Conservation (phyloP, 1,140 invertebrate genomes). For the Cydia fagiglandana region DNA sequence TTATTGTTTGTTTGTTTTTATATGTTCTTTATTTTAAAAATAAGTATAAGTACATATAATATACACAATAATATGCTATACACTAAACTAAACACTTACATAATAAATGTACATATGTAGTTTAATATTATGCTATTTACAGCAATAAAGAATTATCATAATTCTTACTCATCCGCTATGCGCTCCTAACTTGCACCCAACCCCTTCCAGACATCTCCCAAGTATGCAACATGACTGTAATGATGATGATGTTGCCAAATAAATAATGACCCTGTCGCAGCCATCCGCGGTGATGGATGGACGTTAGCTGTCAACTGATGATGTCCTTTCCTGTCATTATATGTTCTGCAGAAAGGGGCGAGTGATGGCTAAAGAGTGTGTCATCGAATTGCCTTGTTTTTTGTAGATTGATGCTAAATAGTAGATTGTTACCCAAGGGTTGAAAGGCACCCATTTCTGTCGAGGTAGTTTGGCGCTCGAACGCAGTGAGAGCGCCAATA, state of each 20-base stretch:
- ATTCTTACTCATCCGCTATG: neutral
- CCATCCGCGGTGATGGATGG: conserved; percentile 65
- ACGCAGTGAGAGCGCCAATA: no score
- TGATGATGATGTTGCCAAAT: conserved; percentile 67
- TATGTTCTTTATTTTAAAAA: no score
- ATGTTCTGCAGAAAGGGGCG: conserved; percentile 30
- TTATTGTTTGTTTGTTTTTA: no score
- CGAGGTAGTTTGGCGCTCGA: no score
- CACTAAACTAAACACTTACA: no score
- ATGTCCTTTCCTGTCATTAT: conserved; percentile 49
- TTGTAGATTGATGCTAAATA: neutral
- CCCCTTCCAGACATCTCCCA: conserved; percentile 28
- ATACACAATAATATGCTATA: no score
- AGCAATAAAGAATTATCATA: no score
- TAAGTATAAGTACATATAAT: no score
- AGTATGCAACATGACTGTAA: conserved; percentile 44
- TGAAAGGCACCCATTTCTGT: no score
- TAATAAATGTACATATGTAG: no score
- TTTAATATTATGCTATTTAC: no score
- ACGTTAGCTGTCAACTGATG: conserved; percentile 40
- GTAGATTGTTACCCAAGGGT: no score
- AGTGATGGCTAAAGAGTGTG: neutral
- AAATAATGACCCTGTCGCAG: conserved; percentile 61
- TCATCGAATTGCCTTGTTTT: neutral
- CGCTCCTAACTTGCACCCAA: neutral